Evolutionary conservation across 2,113 vertebrate genomes (phyloP).

Genomic region (Donacobius atricapilla): DNA sequence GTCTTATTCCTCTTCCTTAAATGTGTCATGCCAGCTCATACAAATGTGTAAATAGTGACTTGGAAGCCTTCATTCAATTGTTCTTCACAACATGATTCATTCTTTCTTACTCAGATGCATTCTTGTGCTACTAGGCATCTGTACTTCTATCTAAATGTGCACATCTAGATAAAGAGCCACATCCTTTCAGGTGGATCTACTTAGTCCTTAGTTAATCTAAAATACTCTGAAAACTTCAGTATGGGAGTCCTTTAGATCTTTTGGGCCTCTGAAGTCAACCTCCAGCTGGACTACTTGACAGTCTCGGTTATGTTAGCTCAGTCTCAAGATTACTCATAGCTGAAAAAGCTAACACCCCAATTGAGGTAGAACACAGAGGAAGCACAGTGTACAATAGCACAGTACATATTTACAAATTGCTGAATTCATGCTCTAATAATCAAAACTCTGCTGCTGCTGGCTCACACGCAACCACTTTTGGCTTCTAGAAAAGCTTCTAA

Average conservation of each 20-base stretch:
- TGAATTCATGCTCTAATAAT: not conserved
- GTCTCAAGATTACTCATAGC: not conserved
- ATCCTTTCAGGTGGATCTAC: not conserved
- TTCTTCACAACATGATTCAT: not conserved
- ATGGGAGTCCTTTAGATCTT: not conserved
- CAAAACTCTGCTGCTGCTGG: not conserved
- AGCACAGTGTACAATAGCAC: not conserved
- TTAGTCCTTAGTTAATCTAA: not conserved
- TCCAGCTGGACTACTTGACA: not conserved
- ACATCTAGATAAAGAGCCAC: not conserved
- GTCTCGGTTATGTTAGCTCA: not conserved
- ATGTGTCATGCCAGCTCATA: not conserved
- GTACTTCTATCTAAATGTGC: not conserved
- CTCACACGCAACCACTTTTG: accelerated
- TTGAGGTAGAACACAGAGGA: not conserved
- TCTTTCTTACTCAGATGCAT: not conserved
- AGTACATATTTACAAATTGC: not conserved
- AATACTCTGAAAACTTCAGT: not conserved
- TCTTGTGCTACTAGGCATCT: not conserved
- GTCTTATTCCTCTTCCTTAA: not conserved
- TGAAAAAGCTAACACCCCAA: not conserved
- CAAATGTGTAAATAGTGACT: not conserved
- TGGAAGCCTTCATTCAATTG: not conserved
- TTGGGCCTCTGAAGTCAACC: not conserved
- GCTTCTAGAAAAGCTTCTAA: not conserved